A percentile compares a stretch with the other conserved stretches of the same genome.
Conservation (phyloP, 2,797 vertebrate species). For the Chanos chanos region DNA sequence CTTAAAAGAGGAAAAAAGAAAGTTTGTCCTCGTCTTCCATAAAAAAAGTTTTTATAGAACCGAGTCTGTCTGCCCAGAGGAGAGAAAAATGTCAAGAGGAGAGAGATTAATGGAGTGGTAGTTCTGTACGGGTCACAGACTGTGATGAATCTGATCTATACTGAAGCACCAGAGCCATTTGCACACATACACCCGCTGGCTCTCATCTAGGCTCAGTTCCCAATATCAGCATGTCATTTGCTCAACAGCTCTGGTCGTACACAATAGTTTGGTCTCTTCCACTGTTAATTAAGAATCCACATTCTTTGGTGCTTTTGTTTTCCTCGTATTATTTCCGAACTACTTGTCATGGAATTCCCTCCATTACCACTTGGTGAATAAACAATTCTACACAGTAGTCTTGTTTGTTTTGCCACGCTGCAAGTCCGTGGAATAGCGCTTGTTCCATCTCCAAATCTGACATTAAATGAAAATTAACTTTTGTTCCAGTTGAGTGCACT, state of each 20-base stretch:
- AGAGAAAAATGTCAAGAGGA: background rate
- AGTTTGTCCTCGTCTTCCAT: no score
- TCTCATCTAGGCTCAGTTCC: conserved; percentile 27
- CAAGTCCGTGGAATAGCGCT: conserved; percentile 12
- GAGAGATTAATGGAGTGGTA: conserved; percentile 59
- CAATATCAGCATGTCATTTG: conserved; percentile 48
- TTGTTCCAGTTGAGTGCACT: conserved; percentile 25
- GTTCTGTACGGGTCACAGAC: conserved; percentile 53
- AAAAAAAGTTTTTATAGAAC: no score
- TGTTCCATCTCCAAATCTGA: conserved; percentile 39
- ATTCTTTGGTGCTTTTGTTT: conserved; percentile 72
- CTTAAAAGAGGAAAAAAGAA: no score
- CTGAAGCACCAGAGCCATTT: conserved; percentile 26
- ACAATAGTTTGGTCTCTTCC: conserved; percentile 51
- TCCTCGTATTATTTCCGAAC: conserved; percentile 75
- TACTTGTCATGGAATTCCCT: conserved; percentile 76
- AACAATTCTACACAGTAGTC: conserved; percentile 53
- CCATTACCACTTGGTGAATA: conserved; percentile 50
- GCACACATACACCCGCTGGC: background rate
- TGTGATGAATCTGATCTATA: conserved; percentile 16
- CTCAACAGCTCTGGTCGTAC: conserved; percentile 44
- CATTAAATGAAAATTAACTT: conserved; percentile 39
- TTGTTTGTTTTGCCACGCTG: conserved; percentile 55
- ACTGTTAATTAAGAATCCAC: conserved; percentile 64
- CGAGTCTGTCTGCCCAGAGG: no score